These are phyloP conservation scores for Musca domestica DNA, from an alignment of 1,140 invertebrate genomes.

Conservation along the genomic window DNA sequence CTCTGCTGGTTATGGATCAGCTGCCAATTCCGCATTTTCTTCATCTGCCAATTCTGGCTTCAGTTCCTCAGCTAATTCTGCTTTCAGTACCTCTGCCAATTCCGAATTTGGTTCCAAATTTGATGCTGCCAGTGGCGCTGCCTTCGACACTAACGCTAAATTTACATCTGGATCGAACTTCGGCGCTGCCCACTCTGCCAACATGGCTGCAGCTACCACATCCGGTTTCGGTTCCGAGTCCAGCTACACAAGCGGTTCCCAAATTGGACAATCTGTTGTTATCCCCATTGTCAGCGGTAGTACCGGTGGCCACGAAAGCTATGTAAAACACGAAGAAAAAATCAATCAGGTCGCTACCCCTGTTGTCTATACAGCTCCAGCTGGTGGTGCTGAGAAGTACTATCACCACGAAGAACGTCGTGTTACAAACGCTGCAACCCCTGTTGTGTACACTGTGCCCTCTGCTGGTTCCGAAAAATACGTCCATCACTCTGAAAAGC, in stretches of 20 bases:
- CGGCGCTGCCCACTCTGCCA: constrained; percentile 21
- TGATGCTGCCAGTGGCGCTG: constrained; percentile 11
- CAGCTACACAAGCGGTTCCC: neutral
- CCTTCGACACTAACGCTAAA: constrained; percentile 35
- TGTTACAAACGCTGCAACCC: constrained; percentile 21
- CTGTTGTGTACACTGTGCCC: constrained; percentile 16
- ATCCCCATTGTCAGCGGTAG: constrained; percentile 18
- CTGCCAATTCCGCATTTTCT: neutral
- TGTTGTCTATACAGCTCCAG: constrained; percentile 14
- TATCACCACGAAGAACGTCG: constrained; percentile 31
- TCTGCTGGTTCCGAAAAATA: constrained; percentile 25
- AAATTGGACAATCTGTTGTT: constrained; percentile 23
- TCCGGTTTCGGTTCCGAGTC: neutral
- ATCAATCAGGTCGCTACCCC: neutral
- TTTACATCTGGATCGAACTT: constrained; percentile 31
- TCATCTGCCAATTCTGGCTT: neutral
- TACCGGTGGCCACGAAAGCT: constrained; percentile 25
- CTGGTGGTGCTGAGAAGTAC: constrained; percentile 35
- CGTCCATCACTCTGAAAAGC: constrained; percentile 9
- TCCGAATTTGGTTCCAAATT: constrained; percentile 25
- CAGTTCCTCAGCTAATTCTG: neutral
- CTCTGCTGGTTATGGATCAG: neutral
- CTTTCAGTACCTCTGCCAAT: constrained; percentile 12
- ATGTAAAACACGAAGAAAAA: constrained; percentile 23
- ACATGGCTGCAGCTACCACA: neutral